Evolutionary conservation across 2,113 vertebrate species (phyloP), one percentile per base, ranked within the genome.

Genomic region (Microtus richardsoni): DNA sequence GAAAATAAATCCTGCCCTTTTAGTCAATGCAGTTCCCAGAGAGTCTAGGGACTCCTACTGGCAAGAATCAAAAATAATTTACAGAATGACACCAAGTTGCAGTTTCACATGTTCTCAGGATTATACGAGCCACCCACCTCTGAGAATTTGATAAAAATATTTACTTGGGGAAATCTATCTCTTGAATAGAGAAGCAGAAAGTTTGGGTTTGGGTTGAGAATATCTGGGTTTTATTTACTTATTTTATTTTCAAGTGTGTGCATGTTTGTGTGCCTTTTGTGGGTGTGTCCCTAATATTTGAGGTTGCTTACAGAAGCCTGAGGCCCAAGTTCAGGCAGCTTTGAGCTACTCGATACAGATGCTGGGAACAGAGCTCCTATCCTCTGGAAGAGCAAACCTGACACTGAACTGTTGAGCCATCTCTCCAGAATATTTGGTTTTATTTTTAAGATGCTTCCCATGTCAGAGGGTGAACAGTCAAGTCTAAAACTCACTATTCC

Each of bases 301-400:
- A 30, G 14, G 4, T 33, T 33, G 16, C 16, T 39, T 64, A 30
- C 14, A 64, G 24, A 64, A 44, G 14, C 39, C 24, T 44, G 82
- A 17, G 44, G 6, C 39, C 10, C 39, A 66, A 8, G 30, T 64
- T 8, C 41, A 64, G 39, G 39, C 39, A 64, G 39, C 19, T 84
- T 14, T 44, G 16, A 66, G 19, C 0, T 44, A 44, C 16, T 2
- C 0, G 2, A 5, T 41, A 41, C 1, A 22, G 58, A 16, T 13
- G 14, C 7, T 64, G 14, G 22, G 4, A 30, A 19, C 16, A 64
- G 26, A 44, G 44, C 24, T 30, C 24, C 8, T 2, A 11, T 64
- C 14, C 26, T 11, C 80, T 64, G 26, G 36, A 44, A 30, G 58
- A 44, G 2, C 39, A 33, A 14, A 41, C 26, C 60, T 21, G 26